Evolutionary conservation across 1,140 invertebrate genomes (phyloP).

Genomic region (Acarapis woodi): DNA sequence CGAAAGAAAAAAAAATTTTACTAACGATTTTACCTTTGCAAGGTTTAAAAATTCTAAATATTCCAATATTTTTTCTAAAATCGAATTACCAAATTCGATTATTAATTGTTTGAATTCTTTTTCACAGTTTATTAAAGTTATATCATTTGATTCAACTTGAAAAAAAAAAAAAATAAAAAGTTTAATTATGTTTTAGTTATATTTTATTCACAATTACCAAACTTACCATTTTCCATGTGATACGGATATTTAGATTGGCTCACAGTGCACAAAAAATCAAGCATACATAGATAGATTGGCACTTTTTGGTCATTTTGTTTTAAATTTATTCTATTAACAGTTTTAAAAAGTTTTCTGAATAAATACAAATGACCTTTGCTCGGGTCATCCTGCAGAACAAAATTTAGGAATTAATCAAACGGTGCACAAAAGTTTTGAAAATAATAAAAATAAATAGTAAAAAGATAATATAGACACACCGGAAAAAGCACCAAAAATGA

Average conservation of each 20-base stretch:
- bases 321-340: conserved; percentile 35
- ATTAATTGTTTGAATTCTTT: too few relatives aligned
- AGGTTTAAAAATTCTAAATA: too few relatives aligned
- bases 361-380: conserved; percentile 49
- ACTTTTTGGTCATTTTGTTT: conserved; percentile 24
- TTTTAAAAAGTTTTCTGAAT: conserved; percentile 37
- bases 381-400: conserved; percentile 40
- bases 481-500: conserved; percentile 57
- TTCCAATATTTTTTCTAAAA: too few relatives aligned
- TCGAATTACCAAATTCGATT: too few relatives aligned
- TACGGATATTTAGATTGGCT: conserved; percentile 48
- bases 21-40: too few relatives aligned
- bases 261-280: conserved; percentile 39
- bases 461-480: conserved; percentile 22
- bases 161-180: conserved; percentile 1
- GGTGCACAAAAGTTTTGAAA: conserved; percentile 2
- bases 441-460: conserved; percentile 1
- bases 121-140: too few relatives aligned
- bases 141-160: conserved; percentile 68
- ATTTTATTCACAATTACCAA: neutral
- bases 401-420: too few relatives aligned
- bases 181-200: neutral
- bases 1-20: neutral
- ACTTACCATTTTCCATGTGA: conserved; percentile 41
- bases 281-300: conserved; percentile 32